Conservation (phyloP, 2,888 invertebrate genomes). For the Endotricha flammealis region DNA sequence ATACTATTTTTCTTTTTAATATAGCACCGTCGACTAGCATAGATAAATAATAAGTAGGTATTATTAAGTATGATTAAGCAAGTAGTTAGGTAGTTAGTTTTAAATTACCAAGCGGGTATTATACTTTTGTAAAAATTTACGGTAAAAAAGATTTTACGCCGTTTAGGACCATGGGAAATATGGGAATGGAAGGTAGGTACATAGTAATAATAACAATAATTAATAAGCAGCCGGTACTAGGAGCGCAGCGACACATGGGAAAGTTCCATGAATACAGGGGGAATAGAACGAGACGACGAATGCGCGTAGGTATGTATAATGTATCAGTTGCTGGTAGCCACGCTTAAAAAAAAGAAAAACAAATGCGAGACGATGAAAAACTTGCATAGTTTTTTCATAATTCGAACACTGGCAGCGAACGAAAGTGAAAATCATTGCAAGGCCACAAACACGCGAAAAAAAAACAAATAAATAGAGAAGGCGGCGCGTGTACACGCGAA, state of each 20-base stretch:
- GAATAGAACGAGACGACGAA: slow-evolving; percentile 1
- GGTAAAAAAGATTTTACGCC: no score
- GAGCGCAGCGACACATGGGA: slow-evolving; percentile 6
- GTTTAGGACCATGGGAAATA: no score
- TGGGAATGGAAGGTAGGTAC: no score
- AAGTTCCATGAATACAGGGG: slow-evolving; percentile 8
- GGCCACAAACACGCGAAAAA: slow-evolving; percentile 25
- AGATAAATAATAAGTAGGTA: no score
- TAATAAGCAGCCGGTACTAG: slow-evolving; percentile 6
- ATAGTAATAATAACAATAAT: slow-evolving; percentile 9
- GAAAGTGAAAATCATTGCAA: slow-evolving; percentile 30
- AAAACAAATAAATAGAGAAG: slow-evolving; percentile 15
- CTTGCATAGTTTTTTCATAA: slow-evolving; percentile 11
- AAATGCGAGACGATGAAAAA: background rate
- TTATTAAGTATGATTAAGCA: no score
- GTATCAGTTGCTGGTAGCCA: background rate
- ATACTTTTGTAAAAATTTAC: no score
- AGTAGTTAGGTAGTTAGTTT: no score
- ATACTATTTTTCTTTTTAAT: no score
- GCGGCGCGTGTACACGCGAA: slow-evolving; percentile 26
- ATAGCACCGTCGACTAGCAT: no score
- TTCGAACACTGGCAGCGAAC: slow-evolving; percentile 13
- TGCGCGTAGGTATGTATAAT: no score
- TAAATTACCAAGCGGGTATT: no score
- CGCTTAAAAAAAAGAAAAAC: slow-evolving; percentile 11